Evolutionary conservation across 2,888 invertebrate species (phyloP), one percentile per base, ranked within the genome.

Genomic region (Bruchidius siliquastri): DNA sequence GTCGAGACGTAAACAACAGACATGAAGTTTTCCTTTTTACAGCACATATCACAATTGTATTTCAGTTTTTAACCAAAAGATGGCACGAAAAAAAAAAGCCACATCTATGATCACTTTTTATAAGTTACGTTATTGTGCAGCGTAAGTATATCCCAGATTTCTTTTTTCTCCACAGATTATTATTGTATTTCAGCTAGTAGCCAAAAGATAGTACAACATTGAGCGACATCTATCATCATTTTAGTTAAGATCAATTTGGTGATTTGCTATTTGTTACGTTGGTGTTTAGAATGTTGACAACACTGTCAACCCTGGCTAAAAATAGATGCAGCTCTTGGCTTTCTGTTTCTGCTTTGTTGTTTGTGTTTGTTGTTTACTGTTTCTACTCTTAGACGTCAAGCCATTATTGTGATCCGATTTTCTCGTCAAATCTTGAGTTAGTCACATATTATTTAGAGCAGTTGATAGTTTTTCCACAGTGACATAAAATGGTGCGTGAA

Each of bases 401-500:
- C 18, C 6, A 49, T 18, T 18, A 13, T 49, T 49, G 49, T 49
- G 8, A 1, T 49, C 1, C 49, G 49, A 49, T 49, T 49, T 49
- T 13, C 13, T 49, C 49, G 18, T 49, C 49, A 13, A 49, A 49
- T 49, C 49, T 49, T 49, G 49, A 49, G 18, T 49, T 49, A 30
- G 8, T 49, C 18, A 1, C 18, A 49, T 49, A 49, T 49, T 13
- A 1, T 49, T 49, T 18, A 13, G 49, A 13, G 10, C 49, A 49
- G 8, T 49, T 49, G 49, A 49, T 49, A 49, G 49, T 49, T 49
- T 49, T 4, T 13, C 26, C 49, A 49, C 18, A 72, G 10, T 49
- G 49, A 3, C 13, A 13, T 13, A 49, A 49, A 75, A 76, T 75
- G 75, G 78, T 84, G 82, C 77, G 76, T 76, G 80, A 83, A 77